A percentile compares a stretch with the other conserved stretches of the same genome.
Evolutionary conservation across 1,140 invertebrate species (phyloP).

Genomic region (Pogonognathellus flavescens): DNA sequence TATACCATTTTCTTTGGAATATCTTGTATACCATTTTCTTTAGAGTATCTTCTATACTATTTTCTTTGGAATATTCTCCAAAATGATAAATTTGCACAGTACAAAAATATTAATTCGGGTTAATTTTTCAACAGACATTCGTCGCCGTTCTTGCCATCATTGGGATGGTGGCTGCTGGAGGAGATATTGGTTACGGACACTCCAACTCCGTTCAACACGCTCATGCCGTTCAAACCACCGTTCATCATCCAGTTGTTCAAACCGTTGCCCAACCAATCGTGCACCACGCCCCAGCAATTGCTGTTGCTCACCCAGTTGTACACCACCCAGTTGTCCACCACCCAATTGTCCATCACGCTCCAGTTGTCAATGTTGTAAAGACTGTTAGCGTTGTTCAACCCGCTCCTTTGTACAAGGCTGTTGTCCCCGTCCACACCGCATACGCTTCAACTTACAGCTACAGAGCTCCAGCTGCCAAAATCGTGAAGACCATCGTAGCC

Average conservation of each 20-base stretch:
- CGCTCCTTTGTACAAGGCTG: conserved; percentile 32
- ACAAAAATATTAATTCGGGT: no score
- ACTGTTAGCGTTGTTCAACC: not conserved
- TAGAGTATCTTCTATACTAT: no score
- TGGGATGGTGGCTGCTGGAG: conserved; percentile 36
- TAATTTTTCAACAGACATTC: no score
- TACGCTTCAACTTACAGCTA: conserved; percentile 49
- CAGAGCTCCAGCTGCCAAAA: conserved; percentile 48
- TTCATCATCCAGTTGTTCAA: conserved; percentile 1
- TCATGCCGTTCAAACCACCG: conserved; percentile 16
- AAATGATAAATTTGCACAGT: no score
- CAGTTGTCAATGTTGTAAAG: conserved; percentile 35
- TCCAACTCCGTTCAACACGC: conserved; percentile 10
- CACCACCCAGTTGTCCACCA: no score
- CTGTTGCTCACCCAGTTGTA: not conserved
- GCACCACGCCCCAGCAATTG: not conserved
- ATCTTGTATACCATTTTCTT: no score
- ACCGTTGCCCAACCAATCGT: not conserved
- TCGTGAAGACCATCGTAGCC: conserved; percentile 3
- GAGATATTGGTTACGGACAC: conserved; percentile 28
- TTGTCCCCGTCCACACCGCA: conserved; percentile 43
- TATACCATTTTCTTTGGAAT: no score
- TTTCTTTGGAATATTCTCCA: no score
- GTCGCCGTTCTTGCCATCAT: conserved; percentile 22
- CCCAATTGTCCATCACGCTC: conserved; percentile 25